These are phyloP conservation scores for Ctenopoma multispine DNA, from an alignment of 2,797 vertebrate species.

Conservation along the genomic window DNA sequence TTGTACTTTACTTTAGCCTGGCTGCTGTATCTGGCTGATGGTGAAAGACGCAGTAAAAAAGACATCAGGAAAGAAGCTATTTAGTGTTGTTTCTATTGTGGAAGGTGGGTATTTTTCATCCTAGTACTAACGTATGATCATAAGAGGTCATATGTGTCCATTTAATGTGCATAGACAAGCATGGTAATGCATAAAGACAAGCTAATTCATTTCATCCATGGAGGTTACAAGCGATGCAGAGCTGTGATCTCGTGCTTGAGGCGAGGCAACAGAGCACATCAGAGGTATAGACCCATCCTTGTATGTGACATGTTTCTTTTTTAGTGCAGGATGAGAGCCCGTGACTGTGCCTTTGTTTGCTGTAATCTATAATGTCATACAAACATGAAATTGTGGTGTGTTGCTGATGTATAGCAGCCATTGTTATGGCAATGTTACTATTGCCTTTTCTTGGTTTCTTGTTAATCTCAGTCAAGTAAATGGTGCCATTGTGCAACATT, in stretches of 20 bases:
- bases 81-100: neutral
- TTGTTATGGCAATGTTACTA: slow-evolving; percentile 75
- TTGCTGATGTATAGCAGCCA: slow-evolving; percentile 72
- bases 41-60: slow-evolving; percentile 2
- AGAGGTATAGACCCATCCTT: slow-evolving; percentile 41
- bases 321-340: slow-evolving; percentile 33
- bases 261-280: slow-evolving; percentile 20
- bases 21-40: slow-evolving; percentile 2
- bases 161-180: slow-evolving; percentile 44
- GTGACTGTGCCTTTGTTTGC: slow-evolving; percentile 59
- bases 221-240: slow-evolving; percentile 15
- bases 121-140: slow-evolving; percentile 47
- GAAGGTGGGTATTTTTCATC: slow-evolving; percentile 40
- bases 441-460: slow-evolving; percentile 44
- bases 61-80: slow-evolving; percentile 9
- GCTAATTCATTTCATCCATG: slow-evolving; percentile 61
- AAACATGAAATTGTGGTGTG: slow-evolving; percentile 67
- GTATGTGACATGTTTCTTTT: slow-evolving; percentile 49
- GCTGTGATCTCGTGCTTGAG: slow-evolving; percentile 38
- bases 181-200: slow-evolving; percentile 54
- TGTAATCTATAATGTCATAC: slow-evolving; percentile 77
- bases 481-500: slow-evolving; percentile 69
- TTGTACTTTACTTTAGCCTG: neutral
- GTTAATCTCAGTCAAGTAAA: slow-evolving; percentile 78
- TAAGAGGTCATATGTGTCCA: slow-evolving; percentile 38